Evolutionary conservation across 2,113 vertebrate genomes (phyloP), one percentile per base, ranked within the genome.

Genomic region (Elaphurus davidianus): DNA sequence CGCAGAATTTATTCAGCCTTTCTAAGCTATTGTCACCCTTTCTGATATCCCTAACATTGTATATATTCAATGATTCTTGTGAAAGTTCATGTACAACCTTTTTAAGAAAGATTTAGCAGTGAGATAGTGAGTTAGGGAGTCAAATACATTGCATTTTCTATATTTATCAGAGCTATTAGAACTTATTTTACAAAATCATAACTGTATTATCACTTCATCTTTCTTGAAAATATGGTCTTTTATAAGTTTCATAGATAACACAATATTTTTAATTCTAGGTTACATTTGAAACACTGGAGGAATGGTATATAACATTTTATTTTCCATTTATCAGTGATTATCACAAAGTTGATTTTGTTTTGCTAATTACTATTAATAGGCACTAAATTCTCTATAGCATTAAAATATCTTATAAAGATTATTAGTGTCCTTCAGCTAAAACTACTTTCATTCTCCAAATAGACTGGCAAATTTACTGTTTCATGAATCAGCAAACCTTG

Each of bases 391-490:
- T 87, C 28, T n/a, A 83, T 7, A 87, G 30, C 60, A 89, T 78
- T 87, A 82, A 95, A 97, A 87, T 89, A 47, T 62, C 71, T 95
- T 78, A 6, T 62, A 86, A 87, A 76, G 54, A 82, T 64, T 89
- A 59, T 87, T 3, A 74, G n/a, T 95, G n/a, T 3, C 59, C 11
- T 92, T 92, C 76, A 13, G 40, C 6, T 83, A 57, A 50, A 55
- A 30, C n/a, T 84, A n/a, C 90, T 96, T 92, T 97, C 28, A 87
- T 81, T 79, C 23, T 84, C 45, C 94, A 45, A 87, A 90, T 79
- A 81, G 30, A 81, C 64, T 96, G 64, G 13, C 15, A 97, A 94
- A 96, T 97, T 90, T 93, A 64, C 33, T 79, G 6, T 92, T 95
- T 92, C 40, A 78, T 87, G n/a, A 94, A 90, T 95, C 55, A 87